These are phyloP conservation scores for Dipodomys merriami DNA, from an alignment of 2,113 vertebrate species.

Conservation along the genomic window DNA sequence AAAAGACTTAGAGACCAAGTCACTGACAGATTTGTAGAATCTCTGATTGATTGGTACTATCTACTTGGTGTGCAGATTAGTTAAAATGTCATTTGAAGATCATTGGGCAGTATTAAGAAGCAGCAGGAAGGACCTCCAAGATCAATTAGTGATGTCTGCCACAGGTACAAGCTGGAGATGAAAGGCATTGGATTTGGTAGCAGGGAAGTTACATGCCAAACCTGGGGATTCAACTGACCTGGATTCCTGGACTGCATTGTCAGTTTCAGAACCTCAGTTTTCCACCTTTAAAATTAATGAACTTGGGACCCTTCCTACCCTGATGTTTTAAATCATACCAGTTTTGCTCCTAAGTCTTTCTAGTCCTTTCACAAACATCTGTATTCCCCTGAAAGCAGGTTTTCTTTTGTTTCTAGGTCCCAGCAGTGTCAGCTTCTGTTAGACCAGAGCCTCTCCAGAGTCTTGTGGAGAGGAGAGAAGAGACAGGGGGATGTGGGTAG, in stretches of 20 bases:
- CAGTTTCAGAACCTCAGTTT: neutral
- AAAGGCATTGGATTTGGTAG: neutral
- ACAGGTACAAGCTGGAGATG: neutral
- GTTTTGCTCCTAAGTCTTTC: too few relatives aligned
- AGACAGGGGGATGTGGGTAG: neutral
- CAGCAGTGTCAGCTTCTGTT: neutral
- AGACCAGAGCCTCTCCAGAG: neutral
- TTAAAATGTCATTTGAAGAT: neutral
- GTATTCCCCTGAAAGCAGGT: neutral
- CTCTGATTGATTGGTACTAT: neutral
- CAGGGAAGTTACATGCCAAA: neutral
- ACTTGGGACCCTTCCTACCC: neutral
- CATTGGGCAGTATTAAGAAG: neutral
- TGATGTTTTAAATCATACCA: neutral
- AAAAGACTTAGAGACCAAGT: neutral
- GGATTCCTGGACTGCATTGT: neutral
- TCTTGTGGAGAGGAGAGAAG: neutral
- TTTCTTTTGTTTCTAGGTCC: neutral
- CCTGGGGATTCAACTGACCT: neutral
- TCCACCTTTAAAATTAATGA: neutral
- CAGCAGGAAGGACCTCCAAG: slow-evolving; percentile 2
- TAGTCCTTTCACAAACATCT: neutral
- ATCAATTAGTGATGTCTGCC: slow-evolving; percentile 42
- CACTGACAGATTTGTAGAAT: neutral
- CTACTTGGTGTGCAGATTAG: neutral